These are phyloP conservation scores for Leucosticte australis DNA, from an alignment of 2,113 vertebrate genomes.

Conservation along the genomic window DNA sequence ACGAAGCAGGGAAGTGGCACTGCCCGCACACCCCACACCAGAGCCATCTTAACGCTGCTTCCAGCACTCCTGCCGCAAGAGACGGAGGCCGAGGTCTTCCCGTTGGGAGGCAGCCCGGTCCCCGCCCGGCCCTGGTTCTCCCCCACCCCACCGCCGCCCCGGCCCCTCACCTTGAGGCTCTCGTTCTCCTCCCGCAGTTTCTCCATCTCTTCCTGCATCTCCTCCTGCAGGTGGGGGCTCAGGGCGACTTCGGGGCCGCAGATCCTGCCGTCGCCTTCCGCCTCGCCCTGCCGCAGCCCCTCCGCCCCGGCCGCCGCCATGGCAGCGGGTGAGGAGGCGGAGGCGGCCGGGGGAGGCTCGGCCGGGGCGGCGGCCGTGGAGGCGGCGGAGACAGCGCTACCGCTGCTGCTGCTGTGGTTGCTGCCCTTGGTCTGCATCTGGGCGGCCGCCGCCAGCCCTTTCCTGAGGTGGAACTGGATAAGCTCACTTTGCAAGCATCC, in stretches of 20 bases:
- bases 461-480: slow-evolving; percentile 92
- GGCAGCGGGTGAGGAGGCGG: not conserved
- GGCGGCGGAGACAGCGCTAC: slow-evolving; percentile 18
- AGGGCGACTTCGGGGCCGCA: slow-evolving; percentile 35
- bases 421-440: slow-evolving; percentile 71
- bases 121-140: not conserved
- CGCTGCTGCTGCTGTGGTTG: slow-evolving; percentile 33
- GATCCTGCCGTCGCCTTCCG: slow-evolving; percentile 61
- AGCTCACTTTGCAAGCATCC: slow-evolving; percentile 94
- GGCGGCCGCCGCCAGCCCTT: slow-evolving; percentile 82
- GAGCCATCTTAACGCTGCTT: not conserved
- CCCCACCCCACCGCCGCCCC: not conserved
- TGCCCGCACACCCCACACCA: not conserved
- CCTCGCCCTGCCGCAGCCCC: slow-evolving; percentile 64
- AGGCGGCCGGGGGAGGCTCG: slow-evolving; percentile 7
- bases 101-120: too few relatives aligned
- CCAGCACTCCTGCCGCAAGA: not conserved
- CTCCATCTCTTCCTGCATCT: slow-evolving; percentile 87
- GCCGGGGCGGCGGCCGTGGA: slow-evolving; percentile 37
- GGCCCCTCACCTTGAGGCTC: slow-evolving; percentile 84
- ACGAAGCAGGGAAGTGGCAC: not conserved
- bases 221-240: slow-evolving; percentile 68
- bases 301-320: slow-evolving; percentile 63
- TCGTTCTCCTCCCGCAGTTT: slow-evolving; percentile 91
- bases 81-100: not conserved